Base-by-base conservation (phyloP, 2,888 invertebrate species). In the Euclidia mi region DNA sequence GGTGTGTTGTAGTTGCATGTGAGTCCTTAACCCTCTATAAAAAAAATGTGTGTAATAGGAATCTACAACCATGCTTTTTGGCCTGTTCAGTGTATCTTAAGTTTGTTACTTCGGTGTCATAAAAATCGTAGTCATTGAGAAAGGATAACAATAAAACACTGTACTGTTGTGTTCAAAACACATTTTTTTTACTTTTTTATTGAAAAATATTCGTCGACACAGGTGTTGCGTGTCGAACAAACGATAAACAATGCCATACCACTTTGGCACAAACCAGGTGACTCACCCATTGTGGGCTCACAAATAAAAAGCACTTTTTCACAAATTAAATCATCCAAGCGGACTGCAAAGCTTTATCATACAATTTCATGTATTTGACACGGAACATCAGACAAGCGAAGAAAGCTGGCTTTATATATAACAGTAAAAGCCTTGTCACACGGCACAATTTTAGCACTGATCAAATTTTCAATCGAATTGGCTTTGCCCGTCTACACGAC, bases 121-220 rank as follows among this genome's bases (percentile, higher is more conserved):
- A 3, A 4, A 25, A 3, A 6, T 4, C 25, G 25, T 25, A 25
- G 6, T 6, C 25, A 6, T 25, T 25, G n/a, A n/a, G 29, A 3
- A n/a, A 45, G 35, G 18, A 32, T 48, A 7, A 18, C 49, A 85
- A 92, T 87, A 76, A 82, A 94, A 88, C 77, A 84, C 84, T 56
- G 58, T 65, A 85, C 82, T 94, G 94, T 94, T 92, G 94, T 94
- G 94, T 94, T 94, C 81, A 89, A 92, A 94, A 94, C 94, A 94
- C 94, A 82, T 92, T 94, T 94, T n/a, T 92, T 92, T 81, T 79
- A 81, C 75, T 80, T 90, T 92, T 94, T 94, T 94, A 93, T 94
- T 93, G 92, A 92, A 94, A 94, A 94, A 92, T 92, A 90, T 89
- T 81, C 79, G 76, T 85, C 78, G 90, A 88, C 91, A 89, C 82